Evolutionary conservation across 2,888 invertebrate genomes (phyloP).

Genomic region (Caenorhabditis virilis): DNA sequence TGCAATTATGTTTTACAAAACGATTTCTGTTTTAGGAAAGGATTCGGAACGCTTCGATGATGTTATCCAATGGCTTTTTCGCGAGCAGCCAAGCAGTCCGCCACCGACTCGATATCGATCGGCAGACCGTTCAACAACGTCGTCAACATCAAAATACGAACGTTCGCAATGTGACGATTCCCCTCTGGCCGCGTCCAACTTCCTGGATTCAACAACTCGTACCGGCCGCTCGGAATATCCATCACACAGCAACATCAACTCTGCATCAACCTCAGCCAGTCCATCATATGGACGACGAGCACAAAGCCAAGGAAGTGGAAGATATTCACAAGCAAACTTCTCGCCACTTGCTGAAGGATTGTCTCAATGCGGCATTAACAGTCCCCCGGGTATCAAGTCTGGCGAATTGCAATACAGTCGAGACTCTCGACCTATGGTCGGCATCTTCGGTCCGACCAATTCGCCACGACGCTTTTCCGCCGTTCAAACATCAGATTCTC

Average conservation of each 20-base stretch:
- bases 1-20: no score
- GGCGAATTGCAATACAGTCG: constrained; percentile 18
- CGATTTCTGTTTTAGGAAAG: no score
- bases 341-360: constrained; percentile 35
- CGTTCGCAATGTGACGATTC: constrained; percentile 25
- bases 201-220: constrained; percentile 42
- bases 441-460: constrained; percentile 33
- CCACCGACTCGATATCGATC: constrained; percentile 30
- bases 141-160: background rate
- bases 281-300: constrained; percentile 20
- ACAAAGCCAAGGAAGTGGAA: constrained; percentile 21
- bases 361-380: constrained; percentile 33
- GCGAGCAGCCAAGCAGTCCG: constrained; percentile 54
- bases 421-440: constrained; percentile 42
- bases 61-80: constrained; percentile 65
- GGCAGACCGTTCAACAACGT: constrained; percentile 9
- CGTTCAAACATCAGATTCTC: constrained; percentile 44
- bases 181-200: constrained; percentile 45
- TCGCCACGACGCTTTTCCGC: constrained; percentile 50
- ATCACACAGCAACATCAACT: background rate
- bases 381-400: constrained; percentile 41
- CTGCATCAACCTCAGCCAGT: background rate
- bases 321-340: constrained; percentile 13
- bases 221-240: constrained; percentile 17
- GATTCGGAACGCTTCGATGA: constrained; percentile 61